Evolutionary conservation across 2,797 vertebrate genomes (phyloP).

Genomic region (Poecilia velifera): DNA sequence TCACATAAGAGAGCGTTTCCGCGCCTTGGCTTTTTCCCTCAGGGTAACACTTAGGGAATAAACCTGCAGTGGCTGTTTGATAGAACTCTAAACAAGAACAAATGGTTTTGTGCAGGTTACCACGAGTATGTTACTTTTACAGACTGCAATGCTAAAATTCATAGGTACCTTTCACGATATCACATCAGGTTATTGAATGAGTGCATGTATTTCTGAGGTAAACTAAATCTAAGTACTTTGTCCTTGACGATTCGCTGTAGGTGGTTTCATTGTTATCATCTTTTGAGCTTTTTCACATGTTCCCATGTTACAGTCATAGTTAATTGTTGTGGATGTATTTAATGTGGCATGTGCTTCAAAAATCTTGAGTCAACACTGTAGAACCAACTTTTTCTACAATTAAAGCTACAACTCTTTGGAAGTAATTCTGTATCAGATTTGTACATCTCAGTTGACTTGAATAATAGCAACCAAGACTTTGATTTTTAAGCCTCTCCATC

Average conservation of each 20-base stretch:
- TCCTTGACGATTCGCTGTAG: background rate
- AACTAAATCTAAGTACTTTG: background rate
- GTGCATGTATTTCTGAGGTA: background rate
- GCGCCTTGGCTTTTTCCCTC: slow-evolving; percentile 57
- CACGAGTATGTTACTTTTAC: slow-evolving; percentile 38
- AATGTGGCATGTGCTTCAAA: background rate
- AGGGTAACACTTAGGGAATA: slow-evolving; percentile 58
- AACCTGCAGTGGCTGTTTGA: slow-evolving; percentile 57
- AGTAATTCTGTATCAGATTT: background rate
- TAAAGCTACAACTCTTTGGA: background rate
- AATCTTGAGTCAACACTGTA: background rate
- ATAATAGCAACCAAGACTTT: background rate
- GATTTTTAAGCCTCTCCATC: background rate
- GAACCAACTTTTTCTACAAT: background rate
- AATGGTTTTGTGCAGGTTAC: slow-evolving; percentile 60
- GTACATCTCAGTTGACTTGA: background rate
- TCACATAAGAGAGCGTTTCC: slow-evolving; percentile 68
- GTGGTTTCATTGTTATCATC: background rate
- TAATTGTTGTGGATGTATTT: background rate
- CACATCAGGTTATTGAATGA: background rate
- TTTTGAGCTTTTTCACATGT: background rate
- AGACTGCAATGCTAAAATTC: slow-evolving; percentile 29
- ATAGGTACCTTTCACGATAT: background rate
- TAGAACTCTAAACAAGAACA: slow-evolving; percentile 52
- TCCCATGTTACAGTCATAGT: background rate